These are phyloP conservation scores for Synanthedon vespiformis DNA, from an alignment of 2,888 invertebrate genomes.

Conservation along the genomic window DNA sequence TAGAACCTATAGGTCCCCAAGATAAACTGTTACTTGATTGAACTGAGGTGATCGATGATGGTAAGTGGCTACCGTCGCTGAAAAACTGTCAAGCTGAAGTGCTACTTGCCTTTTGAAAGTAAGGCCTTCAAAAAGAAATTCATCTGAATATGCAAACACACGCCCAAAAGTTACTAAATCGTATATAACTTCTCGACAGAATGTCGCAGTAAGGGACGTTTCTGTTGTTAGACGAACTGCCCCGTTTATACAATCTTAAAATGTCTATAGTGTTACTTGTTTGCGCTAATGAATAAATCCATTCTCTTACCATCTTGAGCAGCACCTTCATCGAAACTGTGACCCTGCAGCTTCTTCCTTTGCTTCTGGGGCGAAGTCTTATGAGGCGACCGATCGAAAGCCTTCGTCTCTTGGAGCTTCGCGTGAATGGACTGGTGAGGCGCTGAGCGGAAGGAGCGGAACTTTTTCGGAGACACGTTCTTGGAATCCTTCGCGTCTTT, in stretches of 20 bases:
- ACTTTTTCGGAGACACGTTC: constrained; percentile 77
- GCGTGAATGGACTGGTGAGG: constrained; percentile 70
- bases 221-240: background rate
- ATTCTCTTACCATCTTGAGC: constrained; percentile 52
- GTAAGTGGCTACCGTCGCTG: too few species aligned
- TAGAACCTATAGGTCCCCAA: constrained; percentile 23
- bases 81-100: too few species aligned
- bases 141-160: too few species aligned
- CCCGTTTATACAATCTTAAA: background rate
- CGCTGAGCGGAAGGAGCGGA: constrained; percentile 69
- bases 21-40: too few species aligned
- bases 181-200: too few species aligned
- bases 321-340: constrained; percentile 63
- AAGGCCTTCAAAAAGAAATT: too few species aligned
- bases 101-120: too few species aligned
- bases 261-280: background rate
- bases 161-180: too few species aligned
- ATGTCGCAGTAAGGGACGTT: constrained; percentile 1
- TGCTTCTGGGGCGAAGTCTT: constrained; percentile 73
- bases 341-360: constrained; percentile 62
- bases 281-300: background rate
- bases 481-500: constrained; percentile 89
- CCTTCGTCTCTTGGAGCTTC: constrained; percentile 74
- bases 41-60: too few species aligned
- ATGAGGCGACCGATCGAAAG: constrained; percentile 69